A percentile compares a stretch with the other conserved stretches of the same genome.
Evolutionary conservation across 1,140 invertebrate species (phyloP).

Genomic region (Brachionus koreanus): DNA sequence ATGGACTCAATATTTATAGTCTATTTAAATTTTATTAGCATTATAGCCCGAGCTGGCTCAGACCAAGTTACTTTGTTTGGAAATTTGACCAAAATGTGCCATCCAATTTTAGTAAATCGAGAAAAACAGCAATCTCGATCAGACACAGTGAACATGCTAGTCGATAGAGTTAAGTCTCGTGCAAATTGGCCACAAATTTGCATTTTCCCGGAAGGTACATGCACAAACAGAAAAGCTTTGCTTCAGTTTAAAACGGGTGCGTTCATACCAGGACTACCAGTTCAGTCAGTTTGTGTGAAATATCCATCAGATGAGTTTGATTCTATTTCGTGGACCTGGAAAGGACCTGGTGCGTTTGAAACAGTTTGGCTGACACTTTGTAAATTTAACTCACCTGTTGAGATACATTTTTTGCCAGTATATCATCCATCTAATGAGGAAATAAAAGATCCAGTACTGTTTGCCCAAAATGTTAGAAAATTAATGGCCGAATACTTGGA

Average conservation of each 20-base stretch:
- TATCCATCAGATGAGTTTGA: slow-evolving; percentile 81
- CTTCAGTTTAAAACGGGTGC: slow-evolving; percentile 88
- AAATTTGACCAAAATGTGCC: slow-evolving; percentile 85
- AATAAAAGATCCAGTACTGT: slow-evolving; percentile 78
- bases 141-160: slow-evolving; percentile 84
- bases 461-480: slow-evolving; percentile 82
- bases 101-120: slow-evolving; percentile 85
- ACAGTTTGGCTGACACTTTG: slow-evolving; percentile 84
- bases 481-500: slow-evolving; percentile 76
- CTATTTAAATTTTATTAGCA: slow-evolving; percentile 71
- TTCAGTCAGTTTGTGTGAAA: slow-evolving; percentile 85
- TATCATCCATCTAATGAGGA: slow-evolving; percentile 82
- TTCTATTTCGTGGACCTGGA: slow-evolving; percentile 94
- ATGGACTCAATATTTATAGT: slow-evolving; percentile 80
- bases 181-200: slow-evolving; percentile 77
- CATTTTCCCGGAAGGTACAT: slow-evolving; percentile 89
- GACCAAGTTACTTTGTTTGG: slow-evolving; percentile 72
- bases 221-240: slow-evolving; percentile 83
- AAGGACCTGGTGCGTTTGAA: slow-evolving; percentile 83
- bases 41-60: slow-evolving; percentile 73
- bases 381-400: slow-evolving; percentile 79
- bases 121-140: slow-evolving; percentile 85
- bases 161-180: slow-evolving; percentile 76
- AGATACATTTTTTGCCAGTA: slow-evolving; percentile 81
- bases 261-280: slow-evolving; percentile 81